phyloP scores from a whole-genome alignment of 2,797 vertebrate genomes.

The Cygnus olor region DNA sequence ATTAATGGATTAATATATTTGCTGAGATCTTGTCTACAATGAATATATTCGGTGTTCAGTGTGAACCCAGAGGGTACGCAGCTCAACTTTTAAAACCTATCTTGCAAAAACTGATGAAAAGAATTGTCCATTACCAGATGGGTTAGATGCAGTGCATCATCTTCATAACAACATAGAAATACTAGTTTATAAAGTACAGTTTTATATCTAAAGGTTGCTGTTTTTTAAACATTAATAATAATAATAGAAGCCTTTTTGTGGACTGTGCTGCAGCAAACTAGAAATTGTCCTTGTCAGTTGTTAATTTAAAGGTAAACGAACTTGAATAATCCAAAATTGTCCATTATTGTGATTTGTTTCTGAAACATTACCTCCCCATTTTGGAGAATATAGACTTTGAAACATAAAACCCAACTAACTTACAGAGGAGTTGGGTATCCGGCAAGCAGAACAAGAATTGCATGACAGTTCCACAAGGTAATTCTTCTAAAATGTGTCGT shows the following conservation, averaged over 20 bases:
- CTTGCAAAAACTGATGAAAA: not conserved
- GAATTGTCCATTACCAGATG: not conserved
- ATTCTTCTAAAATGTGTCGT: not conserved
- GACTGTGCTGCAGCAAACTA: not conserved
- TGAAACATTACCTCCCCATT: not conserved
- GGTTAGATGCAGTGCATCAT: not conserved
- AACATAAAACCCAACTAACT: not conserved
- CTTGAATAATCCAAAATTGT: not conserved
- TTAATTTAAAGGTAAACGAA: not conserved
- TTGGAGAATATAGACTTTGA: not conserved
- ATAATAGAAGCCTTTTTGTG: not conserved
- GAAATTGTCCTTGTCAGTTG: not conserved
- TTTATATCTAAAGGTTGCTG: not conserved
- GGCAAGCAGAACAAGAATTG: not conserved
- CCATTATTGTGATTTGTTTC: not conserved
- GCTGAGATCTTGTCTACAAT: not conserved
- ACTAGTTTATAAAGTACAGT: fast-evolving
- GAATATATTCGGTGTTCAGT: not conserved
- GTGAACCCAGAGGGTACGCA: not conserved
- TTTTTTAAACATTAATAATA: not conserved
- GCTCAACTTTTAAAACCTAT: not conserved
- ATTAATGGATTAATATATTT: not conserved
- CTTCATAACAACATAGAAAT: not conserved
- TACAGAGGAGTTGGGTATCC: fast-evolving
- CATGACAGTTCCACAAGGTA: not conserved